Evolutionary conservation across 2,113 vertebrate species (phyloP), one percentile per base, ranked within the genome.

Genomic region (Lynx canadensis): DNA sequence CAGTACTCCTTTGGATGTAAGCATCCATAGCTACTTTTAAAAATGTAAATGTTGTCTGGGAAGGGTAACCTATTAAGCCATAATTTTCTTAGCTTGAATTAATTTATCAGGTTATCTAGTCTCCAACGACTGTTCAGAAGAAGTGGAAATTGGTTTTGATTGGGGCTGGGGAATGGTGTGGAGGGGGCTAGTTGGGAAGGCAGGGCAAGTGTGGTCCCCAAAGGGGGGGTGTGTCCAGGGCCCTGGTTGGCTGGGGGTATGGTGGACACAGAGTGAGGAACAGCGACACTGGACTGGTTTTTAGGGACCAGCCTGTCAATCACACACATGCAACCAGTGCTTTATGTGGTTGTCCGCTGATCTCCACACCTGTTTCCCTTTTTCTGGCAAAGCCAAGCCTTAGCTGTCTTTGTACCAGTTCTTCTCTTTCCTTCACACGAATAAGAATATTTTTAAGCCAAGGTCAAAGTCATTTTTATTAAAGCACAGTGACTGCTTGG

Each of bases 51-150:
- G 90, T 76, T 97, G 65, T 81, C 92, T 97, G 60, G 65, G n/a
- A 97, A 94, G 94, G 87, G 80, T 76, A 96, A 96, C 90, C 92
- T 92, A 94, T 95, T 94, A 97, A 97, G 65, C 60, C 63, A 90
- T 82, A 81, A 97, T 98, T 97, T 95, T 50, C 97, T 97, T 92
- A 94, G 84, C 80, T 94, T 96, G 84, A 96, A 95, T 97, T 96
- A 91, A 96, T 96, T 92, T 95, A 88, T 63, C 87, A 91, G 90
- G 79, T 98, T 97, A 92, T 83, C 50, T 84, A 14, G 84, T 96
- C 80, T 93, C 80, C 38, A 96, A 50, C 16, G 76, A 95, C 69
- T 69, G 50, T 50, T 92, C 0, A 1, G 69, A 87, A 66, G 63
- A 92, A 50, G 90, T 52, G 36, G 66, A 96, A 82, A 76, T 89